These are phyloP conservation scores for Sorex fumeus DNA, from an alignment of 2,113 vertebrate genomes.

Conservation along the genomic window DNA sequence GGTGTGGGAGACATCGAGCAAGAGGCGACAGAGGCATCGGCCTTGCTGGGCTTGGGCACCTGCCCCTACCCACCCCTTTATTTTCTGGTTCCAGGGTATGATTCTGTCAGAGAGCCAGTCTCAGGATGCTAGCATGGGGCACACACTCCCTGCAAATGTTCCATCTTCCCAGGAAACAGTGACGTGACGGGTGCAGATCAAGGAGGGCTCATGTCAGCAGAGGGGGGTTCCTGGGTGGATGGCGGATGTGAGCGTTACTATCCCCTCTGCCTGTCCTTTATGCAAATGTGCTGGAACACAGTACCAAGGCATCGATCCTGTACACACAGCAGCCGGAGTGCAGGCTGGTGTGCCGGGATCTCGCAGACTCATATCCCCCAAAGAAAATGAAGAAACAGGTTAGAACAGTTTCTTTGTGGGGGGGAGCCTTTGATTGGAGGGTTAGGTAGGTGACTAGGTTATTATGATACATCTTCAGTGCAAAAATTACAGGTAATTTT, in stretches of 20 bases:
- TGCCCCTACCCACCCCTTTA: background rate
- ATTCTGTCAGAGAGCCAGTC: too few relatives aligned
- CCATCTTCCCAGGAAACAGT: background rate
- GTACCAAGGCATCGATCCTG: background rate
- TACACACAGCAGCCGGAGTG: background rate
- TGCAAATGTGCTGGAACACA: background rate
- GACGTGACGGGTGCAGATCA: background rate
- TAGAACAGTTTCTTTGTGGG: slow-evolving; percentile 35
- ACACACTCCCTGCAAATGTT: background rate
- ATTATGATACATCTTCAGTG: slow-evolving; percentile 76
- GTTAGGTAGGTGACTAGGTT: slow-evolving; percentile 69
- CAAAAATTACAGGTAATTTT: slow-evolving; percentile 78
- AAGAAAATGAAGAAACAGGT: slow-evolving; percentile 67
- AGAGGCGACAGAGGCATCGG: background rate
- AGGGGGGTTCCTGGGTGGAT: background rate
- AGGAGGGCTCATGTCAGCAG: background rate
- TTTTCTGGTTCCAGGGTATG: too few relatives aligned
- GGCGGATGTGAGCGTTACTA: background rate
- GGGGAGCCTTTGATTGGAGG: slow-evolving; percentile 44
- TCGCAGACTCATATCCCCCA: slow-evolving; percentile 51
- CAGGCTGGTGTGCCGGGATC: background rate
- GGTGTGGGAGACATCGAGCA: background rate
- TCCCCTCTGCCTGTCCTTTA: background rate
- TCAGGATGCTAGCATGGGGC: too few relatives aligned
- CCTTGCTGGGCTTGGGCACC: background rate